Evolutionary conservation across 2,888 invertebrate species (phyloP).

Genomic region (Lepas anatifera): DNA sequence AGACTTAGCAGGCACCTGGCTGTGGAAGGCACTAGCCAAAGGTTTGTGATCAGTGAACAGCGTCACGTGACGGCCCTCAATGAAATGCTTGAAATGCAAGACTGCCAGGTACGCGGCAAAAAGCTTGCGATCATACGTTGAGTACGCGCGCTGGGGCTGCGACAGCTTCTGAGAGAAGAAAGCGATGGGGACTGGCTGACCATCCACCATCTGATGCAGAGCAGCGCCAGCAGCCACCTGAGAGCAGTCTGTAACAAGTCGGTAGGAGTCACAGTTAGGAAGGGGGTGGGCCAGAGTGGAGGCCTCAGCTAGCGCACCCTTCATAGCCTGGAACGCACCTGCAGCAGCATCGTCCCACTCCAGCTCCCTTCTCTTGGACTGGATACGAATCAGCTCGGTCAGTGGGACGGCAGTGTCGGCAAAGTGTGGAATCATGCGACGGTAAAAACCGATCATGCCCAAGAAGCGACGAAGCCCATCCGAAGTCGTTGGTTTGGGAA

Average conservation of each 20-base stretch:
- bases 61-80: conserved; percentile 21
- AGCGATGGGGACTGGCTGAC: neutral
- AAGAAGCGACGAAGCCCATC: conserved; percentile 7
- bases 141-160: neutral
- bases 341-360: neutral
- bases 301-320: neutral
- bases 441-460: conserved; percentile 8
- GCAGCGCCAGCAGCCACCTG: conserved; percentile 3
- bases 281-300: conserved; percentile 3
- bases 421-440: conserved; percentile 12
- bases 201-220: conserved; percentile 13
- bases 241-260: conserved; percentile 11
- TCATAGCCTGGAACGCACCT: neutral
- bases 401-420: conserved; percentile 7
- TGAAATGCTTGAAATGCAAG: conserved; percentile 30
- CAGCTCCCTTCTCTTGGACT: neutral
- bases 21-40: conserved; percentile 11
- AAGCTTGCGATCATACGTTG: conserved; percentile 29
- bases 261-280: neutral
- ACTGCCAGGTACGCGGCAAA: conserved; percentile 13
- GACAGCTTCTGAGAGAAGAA: conserved; percentile 16
- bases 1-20: conserved; percentile 1
- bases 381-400: conserved; percentile 2
- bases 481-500: neutral
- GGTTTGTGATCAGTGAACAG: conserved; percentile 17